phyloP scores from a whole-genome alignment of 2,113 vertebrate species.

The Burhinus oedicnemus region DNA sequence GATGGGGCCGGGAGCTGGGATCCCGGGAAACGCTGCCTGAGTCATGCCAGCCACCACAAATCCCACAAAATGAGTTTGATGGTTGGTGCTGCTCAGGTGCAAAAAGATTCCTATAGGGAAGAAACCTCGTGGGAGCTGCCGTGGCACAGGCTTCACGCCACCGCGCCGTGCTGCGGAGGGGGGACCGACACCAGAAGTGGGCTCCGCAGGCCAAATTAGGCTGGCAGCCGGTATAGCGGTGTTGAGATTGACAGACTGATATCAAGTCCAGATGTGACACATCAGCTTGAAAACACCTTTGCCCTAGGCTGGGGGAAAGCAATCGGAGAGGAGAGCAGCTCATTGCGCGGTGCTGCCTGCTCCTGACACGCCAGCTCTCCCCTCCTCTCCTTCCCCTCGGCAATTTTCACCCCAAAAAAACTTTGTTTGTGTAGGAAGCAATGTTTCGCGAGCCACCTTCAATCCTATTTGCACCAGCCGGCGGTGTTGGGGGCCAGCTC shows the following conservation, averaged over 20 bases:
- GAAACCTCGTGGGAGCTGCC: background rate
- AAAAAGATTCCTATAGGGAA: background rate
- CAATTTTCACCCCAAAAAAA: background rate
- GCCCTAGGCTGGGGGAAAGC: background rate
- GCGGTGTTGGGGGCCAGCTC: background rate
- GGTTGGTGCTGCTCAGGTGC: background rate
- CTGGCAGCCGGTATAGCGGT: rapidly evolving
- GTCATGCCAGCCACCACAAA: background rate
- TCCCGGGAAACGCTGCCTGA: rapidly evolving
- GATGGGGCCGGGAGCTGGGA: background rate
- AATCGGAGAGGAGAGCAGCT: background rate
- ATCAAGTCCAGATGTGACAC: background rate
- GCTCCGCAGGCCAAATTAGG: background rate
- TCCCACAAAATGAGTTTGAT: background rate
- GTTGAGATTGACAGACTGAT: background rate
- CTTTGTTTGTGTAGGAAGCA: background rate
- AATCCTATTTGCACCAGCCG: background rate
- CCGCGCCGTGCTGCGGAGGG: rapidly evolving
- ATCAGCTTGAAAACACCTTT: background rate
- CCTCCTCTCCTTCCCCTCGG: background rate
- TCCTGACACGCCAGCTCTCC: background rate
- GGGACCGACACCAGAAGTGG: background rate
- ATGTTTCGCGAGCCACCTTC: rapidly evolving
- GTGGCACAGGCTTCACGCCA: rapidly evolving
- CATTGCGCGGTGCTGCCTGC: rapidly evolving